Evolutionary conservation across 2,888 invertebrate genomes (phyloP).

Genomic region (Meloe dianella): DNA sequence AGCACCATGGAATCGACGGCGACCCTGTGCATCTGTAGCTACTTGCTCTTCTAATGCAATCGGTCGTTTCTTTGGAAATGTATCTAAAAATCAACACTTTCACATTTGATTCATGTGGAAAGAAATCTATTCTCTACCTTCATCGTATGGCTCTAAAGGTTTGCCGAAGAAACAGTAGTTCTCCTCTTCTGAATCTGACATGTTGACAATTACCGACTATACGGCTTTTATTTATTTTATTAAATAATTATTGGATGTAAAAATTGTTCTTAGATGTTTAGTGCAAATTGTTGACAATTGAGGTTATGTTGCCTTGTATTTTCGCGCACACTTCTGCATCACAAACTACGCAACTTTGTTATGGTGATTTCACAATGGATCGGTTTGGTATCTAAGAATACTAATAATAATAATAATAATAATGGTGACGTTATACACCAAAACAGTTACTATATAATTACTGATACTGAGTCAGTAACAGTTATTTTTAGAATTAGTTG

Average conservation of each 20-base stretch:
- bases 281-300: neutral
- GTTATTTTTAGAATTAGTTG: too few species aligned
- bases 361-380: neutral
- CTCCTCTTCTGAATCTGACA: constrained; percentile 66
- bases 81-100: too few species aligned
- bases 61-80: constrained; percentile 80
- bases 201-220: neutral
- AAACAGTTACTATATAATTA: too few species aligned
- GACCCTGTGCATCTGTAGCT: constrained; percentile 87
- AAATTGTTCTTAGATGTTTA: too few species aligned
- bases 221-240: too few species aligned
- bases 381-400: too few species aligned
- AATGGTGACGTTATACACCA: too few species aligned
- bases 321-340: neutral
- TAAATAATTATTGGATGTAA: too few species aligned
- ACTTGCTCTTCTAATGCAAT: constrained; percentile 83
- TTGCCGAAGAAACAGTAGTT: constrained; percentile 78
- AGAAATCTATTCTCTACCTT: too few species aligned
- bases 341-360: neutral
- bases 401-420: too few species aligned
- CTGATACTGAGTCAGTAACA: too few species aligned
- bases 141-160: constrained; percentile 80
- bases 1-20: constrained; percentile 95
- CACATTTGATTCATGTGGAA: too few species aligned
- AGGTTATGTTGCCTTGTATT: neutral